Evolutionary conservation across 2,113 vertebrate genomes (phyloP).

Genomic region (Odocoileus hemionus): DNA sequence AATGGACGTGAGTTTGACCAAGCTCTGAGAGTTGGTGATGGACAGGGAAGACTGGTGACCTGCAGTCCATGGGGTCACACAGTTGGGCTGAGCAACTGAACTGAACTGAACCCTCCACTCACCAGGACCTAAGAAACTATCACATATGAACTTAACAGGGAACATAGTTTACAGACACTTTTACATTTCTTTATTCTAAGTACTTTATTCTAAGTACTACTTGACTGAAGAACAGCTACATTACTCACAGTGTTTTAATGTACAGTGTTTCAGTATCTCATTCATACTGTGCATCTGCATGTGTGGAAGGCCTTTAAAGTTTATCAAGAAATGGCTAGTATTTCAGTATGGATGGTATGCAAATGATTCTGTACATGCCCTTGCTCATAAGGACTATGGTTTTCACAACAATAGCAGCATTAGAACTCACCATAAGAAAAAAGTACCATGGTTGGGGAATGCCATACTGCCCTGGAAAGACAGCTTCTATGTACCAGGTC

Average conservation of each 20-base stretch:
- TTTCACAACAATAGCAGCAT: neutral
- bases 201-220: neutral
- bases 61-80: neutral
- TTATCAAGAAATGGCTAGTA: neutral
- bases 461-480: constrained; percentile 93
- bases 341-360: neutral
- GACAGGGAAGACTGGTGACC: neutral
- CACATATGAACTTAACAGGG: neutral
- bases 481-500: constrained; percentile 93
- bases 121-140: neutral
- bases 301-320: neutral
- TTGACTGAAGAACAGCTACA: neutral
- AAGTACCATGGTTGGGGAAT: constrained; percentile 92
- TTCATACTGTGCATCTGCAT: neutral
- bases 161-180: neutral
- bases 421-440: constrained; percentile 89
- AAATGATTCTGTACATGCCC: neutral
- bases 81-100: neutral
- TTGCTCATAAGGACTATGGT: neutral
- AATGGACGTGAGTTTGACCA: neutral
- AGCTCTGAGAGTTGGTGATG: neutral
- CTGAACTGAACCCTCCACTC: neutral
- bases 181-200: neutral
- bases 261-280: neutral
- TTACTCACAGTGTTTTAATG: neutral